Conservation (phyloP, 2,797 vertebrate genomes). For the Coreius guichenoti region DNA sequence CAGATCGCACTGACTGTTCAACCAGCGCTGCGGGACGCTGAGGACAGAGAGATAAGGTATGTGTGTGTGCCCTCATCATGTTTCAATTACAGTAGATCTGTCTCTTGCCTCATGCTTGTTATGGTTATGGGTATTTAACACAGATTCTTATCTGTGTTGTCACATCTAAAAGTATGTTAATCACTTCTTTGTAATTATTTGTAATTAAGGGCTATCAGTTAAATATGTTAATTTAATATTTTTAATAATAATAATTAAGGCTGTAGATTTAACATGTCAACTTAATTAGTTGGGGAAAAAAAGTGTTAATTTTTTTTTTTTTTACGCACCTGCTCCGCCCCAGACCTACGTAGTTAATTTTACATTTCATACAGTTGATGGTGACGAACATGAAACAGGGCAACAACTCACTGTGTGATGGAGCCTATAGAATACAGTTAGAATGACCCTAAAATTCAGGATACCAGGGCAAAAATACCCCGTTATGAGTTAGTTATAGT, state of each 20-base stretch:
- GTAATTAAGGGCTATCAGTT: neutral
- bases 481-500: too few species aligned
- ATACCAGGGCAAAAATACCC: neutral
- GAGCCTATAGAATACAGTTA: neutral
- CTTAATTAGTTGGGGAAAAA: neutral
- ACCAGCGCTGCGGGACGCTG: constrained; percentile 80
- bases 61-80: constrained; percentile 13
- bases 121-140: neutral
- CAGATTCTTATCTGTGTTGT: neutral
- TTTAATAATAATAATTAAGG: too few species aligned
- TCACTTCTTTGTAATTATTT: neutral
- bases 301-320: neutral
- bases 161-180: neutral
- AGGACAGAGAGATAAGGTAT: constrained; percentile 83
- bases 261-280: too few species aligned
- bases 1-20: constrained; percentile 79
- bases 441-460: neutral
- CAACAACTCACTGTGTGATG: neutral
- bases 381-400: neutral
- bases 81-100: neutral
- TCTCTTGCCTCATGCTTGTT: neutral
- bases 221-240: neutral
- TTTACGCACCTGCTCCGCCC: neutral
- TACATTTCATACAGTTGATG: neutral
- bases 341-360: neutral